These are phyloP conservation scores for Rhyzopertha dominica DNA, from an alignment of 1,140 invertebrate genomes.

Conservation along the genomic window DNA sequence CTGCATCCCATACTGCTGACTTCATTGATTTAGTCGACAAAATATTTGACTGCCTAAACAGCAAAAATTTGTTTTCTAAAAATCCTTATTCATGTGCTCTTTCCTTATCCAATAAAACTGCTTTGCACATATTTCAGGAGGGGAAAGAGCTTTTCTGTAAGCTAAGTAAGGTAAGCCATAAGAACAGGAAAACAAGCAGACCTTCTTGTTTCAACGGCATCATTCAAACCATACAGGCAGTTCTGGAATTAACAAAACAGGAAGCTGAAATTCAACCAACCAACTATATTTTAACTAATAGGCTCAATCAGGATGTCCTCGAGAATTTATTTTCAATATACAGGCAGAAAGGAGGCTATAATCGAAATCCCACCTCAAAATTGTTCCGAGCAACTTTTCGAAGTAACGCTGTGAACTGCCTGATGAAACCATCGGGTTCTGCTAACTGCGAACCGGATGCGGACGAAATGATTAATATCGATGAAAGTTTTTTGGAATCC, in stretches of 20 bases:
- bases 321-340: slow-evolving; percentile 25
- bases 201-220: slow-evolving; percentile 19
- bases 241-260: slow-evolving; percentile 10
- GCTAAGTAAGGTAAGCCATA: slow-evolving; percentile 5
- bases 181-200: slow-evolving; percentile 10
- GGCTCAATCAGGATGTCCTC: slow-evolving; percentile 28
- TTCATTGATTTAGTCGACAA: slow-evolving; percentile 26
- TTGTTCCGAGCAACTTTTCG: slow-evolving; percentile 20
- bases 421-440: slow-evolving; percentile 14
- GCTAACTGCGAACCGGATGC: slow-evolving; percentile 4
- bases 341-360: slow-evolving; percentile 22
- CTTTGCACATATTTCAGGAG: not conserved
- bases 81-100: slow-evolving; percentile 18
- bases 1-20: slow-evolving; percentile 19
- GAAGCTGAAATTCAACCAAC: slow-evolving; percentile 16
- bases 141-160: not conserved
- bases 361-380: slow-evolving; percentile 22
- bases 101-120: not conserved
- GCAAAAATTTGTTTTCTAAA: slow-evolving; percentile 11
- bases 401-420: slow-evolving; percentile 17
- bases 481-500: not conserved
- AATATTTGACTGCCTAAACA: slow-evolving; percentile 31
- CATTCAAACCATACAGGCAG: slow-evolving; percentile 18
- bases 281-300: slow-evolving; percentile 18
- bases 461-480: slow-evolving; percentile 1